Evolutionary conservation across 2,113 vertebrate species (phyloP).

Genomic region (Epinephelus fuscoguttatus): DNA sequence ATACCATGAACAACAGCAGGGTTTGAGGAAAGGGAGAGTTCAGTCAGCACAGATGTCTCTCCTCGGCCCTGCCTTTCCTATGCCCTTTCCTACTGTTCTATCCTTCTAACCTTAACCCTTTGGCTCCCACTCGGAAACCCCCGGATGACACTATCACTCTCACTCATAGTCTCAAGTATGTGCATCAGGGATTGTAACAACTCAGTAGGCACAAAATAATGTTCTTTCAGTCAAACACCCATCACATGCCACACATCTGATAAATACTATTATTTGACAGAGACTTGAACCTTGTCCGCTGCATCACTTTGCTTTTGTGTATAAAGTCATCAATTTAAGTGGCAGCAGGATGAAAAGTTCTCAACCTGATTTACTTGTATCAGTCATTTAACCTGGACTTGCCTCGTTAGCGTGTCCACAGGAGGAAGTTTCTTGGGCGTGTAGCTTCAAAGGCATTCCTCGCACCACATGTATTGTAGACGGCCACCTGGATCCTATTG

Average conservation of each 20-base stretch:
- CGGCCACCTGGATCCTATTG: constrained; percentile 53
- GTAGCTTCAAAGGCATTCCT: constrained; percentile 50
- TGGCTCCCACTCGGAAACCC: too few relatives aligned
- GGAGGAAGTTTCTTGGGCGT: neutral
- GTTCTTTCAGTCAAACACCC: neutral
- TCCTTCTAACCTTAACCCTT: too few relatives aligned
- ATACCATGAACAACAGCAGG: too few relatives aligned
- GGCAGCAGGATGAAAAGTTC: neutral
- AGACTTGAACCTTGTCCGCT: neutral
- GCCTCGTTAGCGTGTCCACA: neutral
- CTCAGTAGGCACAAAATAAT: too few relatives aligned
- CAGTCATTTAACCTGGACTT: neutral
- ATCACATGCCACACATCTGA: neutral
- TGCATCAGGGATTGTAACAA: too few relatives aligned
- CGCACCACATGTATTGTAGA: constrained; percentile 15
- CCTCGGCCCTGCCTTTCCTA: too few relatives aligned
- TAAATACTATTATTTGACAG: neutral
- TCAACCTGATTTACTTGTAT: neutral
- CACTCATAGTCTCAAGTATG: too few relatives aligned
- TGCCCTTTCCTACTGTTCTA: too few relatives aligned
- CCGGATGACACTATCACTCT: too few relatives aligned
- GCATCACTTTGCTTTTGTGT: neutral
- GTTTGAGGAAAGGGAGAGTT: too few relatives aligned
- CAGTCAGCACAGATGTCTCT: too few relatives aligned
- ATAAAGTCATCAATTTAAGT: neutral